Evolutionary conservation across 2,797 vertebrate species (phyloP).

Genomic region (Aulostomus chinensis): DNA sequence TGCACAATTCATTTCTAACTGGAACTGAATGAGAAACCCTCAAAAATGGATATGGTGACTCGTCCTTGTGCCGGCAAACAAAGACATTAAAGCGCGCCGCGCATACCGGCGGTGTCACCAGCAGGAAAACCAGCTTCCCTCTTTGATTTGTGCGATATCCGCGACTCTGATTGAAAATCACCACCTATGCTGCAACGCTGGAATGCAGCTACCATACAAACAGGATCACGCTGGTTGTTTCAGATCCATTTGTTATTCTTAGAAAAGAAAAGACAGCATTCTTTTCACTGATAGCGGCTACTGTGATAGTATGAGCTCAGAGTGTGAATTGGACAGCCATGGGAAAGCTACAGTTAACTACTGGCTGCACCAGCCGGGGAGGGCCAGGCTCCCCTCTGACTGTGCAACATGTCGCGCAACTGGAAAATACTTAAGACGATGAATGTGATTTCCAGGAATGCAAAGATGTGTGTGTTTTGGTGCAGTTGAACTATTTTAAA

Average conservation of each 20-base stretch:
- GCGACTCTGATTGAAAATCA: conserved; percentile 23
- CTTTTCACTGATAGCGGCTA: conserved; percentile 36
- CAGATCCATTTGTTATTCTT: conserved; percentile 58
- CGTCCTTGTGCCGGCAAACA: neutral
- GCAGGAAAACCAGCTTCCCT: conserved; percentile 6
- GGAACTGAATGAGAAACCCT: no score
- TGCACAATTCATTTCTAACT: no score
- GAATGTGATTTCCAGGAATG: no score
- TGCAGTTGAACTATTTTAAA: no score
- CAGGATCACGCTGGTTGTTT: conserved; percentile 48
- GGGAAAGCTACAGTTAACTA: conserved; percentile 15
- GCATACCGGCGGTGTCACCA: neutral
- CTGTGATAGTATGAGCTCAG: conserved; percentile 34
- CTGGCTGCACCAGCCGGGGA: conserved; percentile 2
- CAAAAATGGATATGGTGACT: no score
- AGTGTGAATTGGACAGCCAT: conserved; percentile 12
- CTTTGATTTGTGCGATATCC: conserved; percentile 5
- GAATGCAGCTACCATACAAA: conserved; percentile 55
- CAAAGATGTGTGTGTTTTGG: no score
- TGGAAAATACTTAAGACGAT: no score
- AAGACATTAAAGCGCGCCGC: neutral
- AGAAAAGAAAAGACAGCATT: conserved; percentile 42
- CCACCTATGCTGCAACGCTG: conserved; percentile 51
- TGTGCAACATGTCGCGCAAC: no score
- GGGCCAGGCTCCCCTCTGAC: neutral